Percentiles rank a stretch among this genome's conserved stretches.
Conservation (phyloP, 1,140 invertebrate species). For the Melitaea cinxia region DNA sequence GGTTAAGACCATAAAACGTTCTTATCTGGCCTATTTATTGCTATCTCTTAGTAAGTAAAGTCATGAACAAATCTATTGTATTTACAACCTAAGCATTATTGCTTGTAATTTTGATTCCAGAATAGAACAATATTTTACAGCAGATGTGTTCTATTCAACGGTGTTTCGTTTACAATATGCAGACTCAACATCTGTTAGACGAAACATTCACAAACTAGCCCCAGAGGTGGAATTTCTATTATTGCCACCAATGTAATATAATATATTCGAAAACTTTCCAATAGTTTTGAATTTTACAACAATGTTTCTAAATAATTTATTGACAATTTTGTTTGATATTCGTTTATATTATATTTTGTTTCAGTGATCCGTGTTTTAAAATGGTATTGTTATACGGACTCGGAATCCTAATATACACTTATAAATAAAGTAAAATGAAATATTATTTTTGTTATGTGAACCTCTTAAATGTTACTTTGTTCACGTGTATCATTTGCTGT, state of each 20-base stretch:
- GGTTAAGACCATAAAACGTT: no score
- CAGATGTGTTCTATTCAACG: conserved; percentile 13
- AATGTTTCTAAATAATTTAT: background rate
- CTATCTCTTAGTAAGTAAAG: background rate
- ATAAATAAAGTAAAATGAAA: no score
- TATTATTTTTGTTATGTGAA: no score
- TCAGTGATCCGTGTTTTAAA: no score
- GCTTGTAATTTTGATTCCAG: background rate
- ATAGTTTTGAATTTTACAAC: background rate
- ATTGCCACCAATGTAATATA: conserved; percentile 1
- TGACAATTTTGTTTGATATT: background rate
- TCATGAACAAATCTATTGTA: background rate
- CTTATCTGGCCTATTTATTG: no score
- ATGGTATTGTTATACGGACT: no score
- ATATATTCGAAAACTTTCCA: conserved; percentile 1
- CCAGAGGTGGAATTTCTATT: conserved; percentile 20
- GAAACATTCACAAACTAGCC: conserved; percentile 17
- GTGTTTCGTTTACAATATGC: conserved; percentile 14
- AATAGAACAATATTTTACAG: conserved; percentile 5
- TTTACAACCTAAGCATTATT: no score
- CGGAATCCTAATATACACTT: no score
- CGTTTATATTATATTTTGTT: no score
- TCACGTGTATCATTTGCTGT: no score
- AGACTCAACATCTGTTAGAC: conserved; percentile 23
- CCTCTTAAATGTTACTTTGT: no score